Evolutionary conservation across 2,888 invertebrate species (phyloP).

Genomic region (Volucella inanis): DNA sequence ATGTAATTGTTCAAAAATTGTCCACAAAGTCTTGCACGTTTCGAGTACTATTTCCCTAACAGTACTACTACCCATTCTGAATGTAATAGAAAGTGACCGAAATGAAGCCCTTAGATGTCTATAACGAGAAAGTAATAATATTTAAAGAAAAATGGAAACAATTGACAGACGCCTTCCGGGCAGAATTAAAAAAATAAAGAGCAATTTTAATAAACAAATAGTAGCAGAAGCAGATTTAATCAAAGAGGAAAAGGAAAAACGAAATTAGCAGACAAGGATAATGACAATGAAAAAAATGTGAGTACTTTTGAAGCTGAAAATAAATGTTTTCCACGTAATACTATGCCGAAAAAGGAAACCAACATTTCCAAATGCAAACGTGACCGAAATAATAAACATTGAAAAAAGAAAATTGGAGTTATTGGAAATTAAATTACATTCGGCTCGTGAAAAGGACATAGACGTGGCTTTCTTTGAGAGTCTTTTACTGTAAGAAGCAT

Average conservation of each 20-base stretch:
- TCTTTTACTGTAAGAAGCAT: conserved; percentile 6
- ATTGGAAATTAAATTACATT: conserved; percentile 34
- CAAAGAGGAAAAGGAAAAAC: conserved; percentile 17
- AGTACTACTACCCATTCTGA: no score
- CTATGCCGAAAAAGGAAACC: conserved; percentile 36
- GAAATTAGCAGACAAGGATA: conserved; percentile 22
- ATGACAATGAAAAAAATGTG: conserved; percentile 38
- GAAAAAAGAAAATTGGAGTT: conserved; percentile 47
- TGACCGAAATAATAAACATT: conserved; percentile 36
- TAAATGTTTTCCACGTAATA: conserved; percentile 29
- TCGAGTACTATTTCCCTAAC: no score
- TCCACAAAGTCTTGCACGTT: no score
- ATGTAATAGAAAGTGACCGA: no score
- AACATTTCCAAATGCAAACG: background rate
- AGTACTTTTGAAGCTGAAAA: conserved; percentile 47
- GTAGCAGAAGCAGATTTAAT: no score
- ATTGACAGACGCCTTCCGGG: no score
- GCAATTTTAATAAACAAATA: no score
- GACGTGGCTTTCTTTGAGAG: conserved; percentile 44
- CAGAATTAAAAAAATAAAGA: no score
- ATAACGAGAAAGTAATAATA: no score
- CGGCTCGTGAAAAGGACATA: conserved; percentile 23
- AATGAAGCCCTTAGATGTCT: no score
- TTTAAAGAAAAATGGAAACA: no score
- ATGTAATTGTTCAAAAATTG: no score